Base-by-base conservation (phyloP, 2,113 vertebrate species). In the Rhabdomys dilectus region DNA sequence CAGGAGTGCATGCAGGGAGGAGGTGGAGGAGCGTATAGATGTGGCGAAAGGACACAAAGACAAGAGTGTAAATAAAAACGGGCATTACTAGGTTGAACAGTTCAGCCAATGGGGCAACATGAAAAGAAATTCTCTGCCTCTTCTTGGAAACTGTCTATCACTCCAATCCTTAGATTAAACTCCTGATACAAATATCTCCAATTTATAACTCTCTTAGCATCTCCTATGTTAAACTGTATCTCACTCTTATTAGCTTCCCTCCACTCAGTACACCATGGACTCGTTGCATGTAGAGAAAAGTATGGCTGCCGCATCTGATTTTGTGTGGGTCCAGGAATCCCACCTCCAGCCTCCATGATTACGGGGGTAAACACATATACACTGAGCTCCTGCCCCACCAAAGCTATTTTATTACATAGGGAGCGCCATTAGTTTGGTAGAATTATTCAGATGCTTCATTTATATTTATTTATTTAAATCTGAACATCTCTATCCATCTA, bases 401-500 rank as follows among this genome's bases (percentile, higher is more conserved):
- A 68, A 86, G 42, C 42, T 86, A 3, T 34, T 93, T 84, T 26
- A 76, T 82, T 82, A 13, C 80, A 7, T 73, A 13, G 60, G 7
- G 48, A 53, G 10, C 78, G 3, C 29, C 0, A 0, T n/a, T 66
- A 24, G 16, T 31, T 82, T 87, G 62, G 48, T 75, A 48, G 36
- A 90, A 88, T 87, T 88, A 62, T 68, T 90, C 70, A 56, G 10
- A 75, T 62, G 56, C 29, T 45, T 26, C 48, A n/a, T 77, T 66
- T 86, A 84, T n/a, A 16, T 15, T 70, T 94, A 68, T 19, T 64
- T 76, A 75, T 60, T 70, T 72, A 93, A 89, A 93, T 56, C 70
- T 76, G 73, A 91, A 87, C 81, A 82, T 91, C 7, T 13, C 42
- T 19, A 56, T 68, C 89, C 87, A 93, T 89, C 76, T 89, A 78